Percentiles rank a stretch among this genome's conserved stretches.
These are phyloP conservation scores for Venustaconcha ellipsiformis DNA, from an alignment of 1,140 invertebrate genomes.

Conservation along the genomic window DNA sequence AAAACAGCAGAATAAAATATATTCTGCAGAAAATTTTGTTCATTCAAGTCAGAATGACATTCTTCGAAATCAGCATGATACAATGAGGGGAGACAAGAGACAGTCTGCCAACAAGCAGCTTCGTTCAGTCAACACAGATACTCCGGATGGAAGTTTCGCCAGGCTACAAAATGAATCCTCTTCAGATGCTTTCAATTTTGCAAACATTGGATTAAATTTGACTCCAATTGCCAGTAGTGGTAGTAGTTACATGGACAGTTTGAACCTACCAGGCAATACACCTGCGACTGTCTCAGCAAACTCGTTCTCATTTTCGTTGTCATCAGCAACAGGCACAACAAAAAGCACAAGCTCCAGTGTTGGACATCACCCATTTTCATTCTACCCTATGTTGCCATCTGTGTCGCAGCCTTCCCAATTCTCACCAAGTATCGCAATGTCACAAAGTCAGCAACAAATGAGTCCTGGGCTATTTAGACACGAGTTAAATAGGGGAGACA, in stretches of 20 bases:
- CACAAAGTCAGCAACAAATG: too few relatives aligned
- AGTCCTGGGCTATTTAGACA: too few relatives aligned
- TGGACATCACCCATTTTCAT: constrained; percentile 34
- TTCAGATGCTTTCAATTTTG: constrained; percentile 58
- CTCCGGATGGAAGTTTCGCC: constrained; percentile 13
- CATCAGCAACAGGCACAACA: constrained; percentile 38
- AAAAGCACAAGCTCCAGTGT: constrained; percentile 19
- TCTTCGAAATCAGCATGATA: constrained; percentile 14
- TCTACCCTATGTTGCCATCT: not conserved
- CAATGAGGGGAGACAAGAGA: not conserved
- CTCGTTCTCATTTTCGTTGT: constrained; percentile 41
- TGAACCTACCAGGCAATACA: constrained; percentile 30
- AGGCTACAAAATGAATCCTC: constrained; percentile 39
- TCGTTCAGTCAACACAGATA: too few relatives aligned
- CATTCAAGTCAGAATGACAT: constrained; percentile 48
- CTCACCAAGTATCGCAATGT: too few relatives aligned
- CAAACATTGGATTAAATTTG: constrained; percentile 57
- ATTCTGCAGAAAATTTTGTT: constrained; percentile 66
- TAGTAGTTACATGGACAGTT: constrained; percentile 39
- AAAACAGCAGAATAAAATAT: constrained; percentile 24
- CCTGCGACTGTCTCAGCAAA: constrained; percentile 34
- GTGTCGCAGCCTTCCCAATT: too few relatives aligned
- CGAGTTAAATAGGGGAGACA: constrained; percentile 4
- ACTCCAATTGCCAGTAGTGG: constrained; percentile 43
- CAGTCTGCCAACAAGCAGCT: constrained; percentile 7